Evolutionary conservation across 2,888 invertebrate genomes (phyloP).

Genomic region (Caenorhabditis imperialis): DNA sequence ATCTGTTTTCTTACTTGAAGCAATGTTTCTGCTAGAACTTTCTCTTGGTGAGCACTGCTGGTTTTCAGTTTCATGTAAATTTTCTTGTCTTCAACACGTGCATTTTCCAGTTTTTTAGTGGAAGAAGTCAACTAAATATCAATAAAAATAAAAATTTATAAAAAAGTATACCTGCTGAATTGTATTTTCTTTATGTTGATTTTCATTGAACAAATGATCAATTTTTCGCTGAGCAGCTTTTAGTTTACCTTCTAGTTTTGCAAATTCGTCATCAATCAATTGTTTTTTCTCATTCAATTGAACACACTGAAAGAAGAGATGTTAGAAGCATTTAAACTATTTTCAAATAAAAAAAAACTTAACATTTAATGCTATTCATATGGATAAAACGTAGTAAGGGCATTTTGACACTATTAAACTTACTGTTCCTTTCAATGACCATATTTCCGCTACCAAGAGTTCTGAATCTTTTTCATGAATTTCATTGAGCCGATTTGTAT

Average conservation of each 20-base stretch:
- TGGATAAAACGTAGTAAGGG: no score
- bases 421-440: conserved; percentile 63
- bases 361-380: no score
- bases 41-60: conserved; percentile 6
- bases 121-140: no score
- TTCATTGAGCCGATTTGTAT: conserved; percentile 25
- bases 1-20: conserved; percentile 2
- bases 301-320: conserved; percentile 45
- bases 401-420: no score
- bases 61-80: conserved; percentile 38
- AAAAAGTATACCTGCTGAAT: conserved; percentile 51
- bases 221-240: conserved; percentile 50
- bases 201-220: conserved; percentile 35
- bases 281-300: conserved; percentile 58
- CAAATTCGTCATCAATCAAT: conserved; percentile 42
- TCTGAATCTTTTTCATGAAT: conserved; percentile 42
- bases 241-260: conserved; percentile 31
- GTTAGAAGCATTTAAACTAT: background rate
- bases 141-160: no score
- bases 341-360: background rate
- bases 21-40: conserved; percentile 20
- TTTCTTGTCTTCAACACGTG: conserved; percentile 13
- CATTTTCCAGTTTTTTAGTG: no score
- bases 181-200: conserved; percentile 25
- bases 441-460: conserved; percentile 60